phyloP scores from a whole-genome alignment of 2,888 invertebrate genomes.

The Perizoma flavofasciatum region DNA sequence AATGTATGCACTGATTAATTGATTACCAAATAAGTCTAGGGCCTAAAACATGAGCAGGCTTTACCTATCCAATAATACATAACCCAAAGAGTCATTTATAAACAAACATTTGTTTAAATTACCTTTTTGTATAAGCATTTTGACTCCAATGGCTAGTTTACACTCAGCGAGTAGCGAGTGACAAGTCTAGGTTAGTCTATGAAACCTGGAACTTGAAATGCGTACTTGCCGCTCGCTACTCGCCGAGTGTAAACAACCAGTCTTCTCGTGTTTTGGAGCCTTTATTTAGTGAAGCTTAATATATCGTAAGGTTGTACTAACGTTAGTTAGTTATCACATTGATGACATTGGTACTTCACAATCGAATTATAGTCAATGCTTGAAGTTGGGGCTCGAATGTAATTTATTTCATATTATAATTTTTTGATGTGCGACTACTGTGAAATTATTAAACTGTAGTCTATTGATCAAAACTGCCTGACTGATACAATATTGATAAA shows the following conservation, averaged over 20 bases:
- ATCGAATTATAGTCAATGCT: slow-evolving; percentile 15
- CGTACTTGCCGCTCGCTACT: too few species aligned
- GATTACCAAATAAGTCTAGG: slow-evolving; percentile 57
- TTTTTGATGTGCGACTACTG: not conserved
- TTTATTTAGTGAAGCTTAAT: slow-evolving; percentile 14
- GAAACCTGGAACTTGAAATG: too few species aligned
- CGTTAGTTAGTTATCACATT: slow-evolving; percentile 24
- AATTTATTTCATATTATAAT: slow-evolving; percentile 5
- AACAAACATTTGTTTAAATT: too few species aligned
- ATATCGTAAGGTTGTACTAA: slow-evolving; percentile 52
- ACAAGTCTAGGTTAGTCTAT: too few species aligned
- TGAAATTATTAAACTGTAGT: not conserved
- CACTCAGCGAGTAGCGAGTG: too few species aligned
- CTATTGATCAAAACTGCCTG: slow-evolving; percentile 22
- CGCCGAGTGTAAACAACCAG: not conserved
- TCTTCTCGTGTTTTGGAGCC: slow-evolving; percentile 12
- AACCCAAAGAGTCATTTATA: not conserved
- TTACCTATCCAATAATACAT: slow-evolving; percentile 14
- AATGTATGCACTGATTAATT: slow-evolving; percentile 49
- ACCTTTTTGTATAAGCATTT: too few species aligned
- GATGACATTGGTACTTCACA: slow-evolving; percentile 5
- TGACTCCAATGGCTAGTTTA: too few species aligned
- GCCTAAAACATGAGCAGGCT: slow-evolving; percentile 33
- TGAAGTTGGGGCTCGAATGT: slow-evolving; percentile 2
- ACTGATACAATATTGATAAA: slow-evolving; percentile 25